Evolutionary conservation across 2,888 invertebrate species (phyloP).

Genomic region (Adineta ricciae): DNA sequence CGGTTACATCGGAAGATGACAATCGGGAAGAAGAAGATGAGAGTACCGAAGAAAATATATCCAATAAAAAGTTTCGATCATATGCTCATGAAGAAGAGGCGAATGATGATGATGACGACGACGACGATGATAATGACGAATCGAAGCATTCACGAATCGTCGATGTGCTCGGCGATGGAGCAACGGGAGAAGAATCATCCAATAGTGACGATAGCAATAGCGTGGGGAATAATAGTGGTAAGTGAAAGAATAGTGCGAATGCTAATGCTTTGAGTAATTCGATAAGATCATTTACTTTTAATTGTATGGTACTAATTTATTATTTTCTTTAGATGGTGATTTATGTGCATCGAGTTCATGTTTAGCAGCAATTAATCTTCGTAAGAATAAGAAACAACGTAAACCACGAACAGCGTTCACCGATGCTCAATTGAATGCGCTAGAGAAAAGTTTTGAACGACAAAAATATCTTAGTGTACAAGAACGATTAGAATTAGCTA

Average conservation of each 20-base stretch:
- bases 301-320: too few relatives aligned
- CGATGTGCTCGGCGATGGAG: neutral
- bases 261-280: too few relatives aligned
- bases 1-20: neutral
- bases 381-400: slow-evolving; percentile 68
- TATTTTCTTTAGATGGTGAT: neutral
- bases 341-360: slow-evolving; percentile 5
- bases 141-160: neutral
- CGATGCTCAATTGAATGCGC: slow-evolving; percentile 78
- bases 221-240: neutral
- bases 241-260: neutral
- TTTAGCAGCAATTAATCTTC: neutral
- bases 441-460: slow-evolving; percentile 89
- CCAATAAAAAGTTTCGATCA: neutral
- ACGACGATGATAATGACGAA: neutral
- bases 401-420: slow-evolving; percentile 96
- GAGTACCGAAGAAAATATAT: neutral
- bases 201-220: neutral
- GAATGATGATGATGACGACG: neutral
- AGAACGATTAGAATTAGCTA: slow-evolving; percentile 92
- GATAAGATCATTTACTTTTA: too few relatives aligned
- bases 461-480: slow-evolving; percentile 70
- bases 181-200: neutral
- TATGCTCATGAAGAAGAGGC: neutral
- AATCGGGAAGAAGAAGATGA: neutral